Evolutionary conservation across 2,888 invertebrate genomes (phyloP), one percentile per base, ranked within the genome.

Genomic region (Amiota minor): DNA sequence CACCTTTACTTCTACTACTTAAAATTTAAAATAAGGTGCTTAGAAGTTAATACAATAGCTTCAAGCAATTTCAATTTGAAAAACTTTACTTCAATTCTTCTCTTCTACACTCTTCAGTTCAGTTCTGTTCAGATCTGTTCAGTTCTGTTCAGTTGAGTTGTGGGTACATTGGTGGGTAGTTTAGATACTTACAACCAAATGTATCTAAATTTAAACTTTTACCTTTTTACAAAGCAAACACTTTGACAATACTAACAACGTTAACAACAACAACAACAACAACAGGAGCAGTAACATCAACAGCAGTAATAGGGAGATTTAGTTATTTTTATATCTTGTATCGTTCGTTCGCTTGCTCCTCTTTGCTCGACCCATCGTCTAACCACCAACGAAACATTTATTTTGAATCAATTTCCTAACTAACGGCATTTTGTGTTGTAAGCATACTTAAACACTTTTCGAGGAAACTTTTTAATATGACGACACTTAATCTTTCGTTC

Each of bases 401-500:
- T 74, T 78, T 72, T 45, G 71, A 73, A 78, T 72, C 79, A 75
- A 71, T 61, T 76, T 75, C 18, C 55, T 53, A 68, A 61, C 74
- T 68, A 74, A 74, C 72, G 49, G 69, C 35, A 59, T 62, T 49
- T 62, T 20, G 59, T 59, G 59, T 53, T 14, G 16, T 16, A 16
- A 61, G 70, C 59, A 70, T 64, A 20, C 55, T 70, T 65, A 56
- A 71, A 59, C 64, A 56, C 70, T 70, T 70, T 70, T 35, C 0
- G 56, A n/a, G 53, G 45, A 18, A 79, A 78, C 75, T 76, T 74
- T 83, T 81, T 86, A 86, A 86, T 83, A 82, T 72, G 78, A 35
- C 35, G 35, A 80, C 79, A 86, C 83, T 82, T 84, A 85, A 82
- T 81, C 76, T 35, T 35, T 35, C 35, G 35, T 35, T 35, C 35